Evolutionary conservation across 2,888 invertebrate species (phyloP), one percentile per base, ranked within the genome.

Genomic region (Xiphydria camelus): DNA sequence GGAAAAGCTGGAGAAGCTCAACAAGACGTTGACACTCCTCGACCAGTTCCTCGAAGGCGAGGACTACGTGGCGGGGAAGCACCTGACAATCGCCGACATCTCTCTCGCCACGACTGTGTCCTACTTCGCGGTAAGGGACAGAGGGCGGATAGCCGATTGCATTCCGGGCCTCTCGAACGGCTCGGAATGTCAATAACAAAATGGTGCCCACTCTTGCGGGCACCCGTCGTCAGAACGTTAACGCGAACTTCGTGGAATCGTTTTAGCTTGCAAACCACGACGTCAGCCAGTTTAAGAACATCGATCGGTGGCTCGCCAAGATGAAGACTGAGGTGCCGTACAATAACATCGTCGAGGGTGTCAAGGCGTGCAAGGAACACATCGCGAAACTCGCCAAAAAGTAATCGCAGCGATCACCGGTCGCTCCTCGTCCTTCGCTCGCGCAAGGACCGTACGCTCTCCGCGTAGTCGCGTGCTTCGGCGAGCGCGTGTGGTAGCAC

Each of bases 81-180:
- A 78, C 45, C 77, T 91, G 41, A 91, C 91, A 12, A 70, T 93
- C 12, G 93, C 93, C 4, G 93, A 93, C 74, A 78, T 90, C 29
- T 77, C 84, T 22, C 69, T 91, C 33, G 77, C 85, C 21, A 82
- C 88, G 5, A 80, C 83, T 4, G 80, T 91, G 6, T 84, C 89
- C 35, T 87, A 86, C 49, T 81, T 82, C 50, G 89, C 88, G 64
- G 86, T 85, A 37, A 61, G 66, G 38, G 60, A 53, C 14, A n/a
- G n/a, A n/a, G n/a, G n/a, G n/a, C n/a, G n/a, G n/a, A n/a, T n/a
- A n/a, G n/a, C n/a, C n/a, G n/a, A n/a, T n/a, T n/a, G n/a, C n/a
- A n/a, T n/a, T n/a, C n/a, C n/a, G n/a, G n/a, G n/a, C n/a, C n/a
- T n/a, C n/a, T n/a, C n/a, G n/a, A n/a, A n/a, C n/a, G n/a, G n/a